Evolutionary conservation across 2,113 vertebrate species (phyloP).

Genomic region (Corythornis cristatus): DNA sequence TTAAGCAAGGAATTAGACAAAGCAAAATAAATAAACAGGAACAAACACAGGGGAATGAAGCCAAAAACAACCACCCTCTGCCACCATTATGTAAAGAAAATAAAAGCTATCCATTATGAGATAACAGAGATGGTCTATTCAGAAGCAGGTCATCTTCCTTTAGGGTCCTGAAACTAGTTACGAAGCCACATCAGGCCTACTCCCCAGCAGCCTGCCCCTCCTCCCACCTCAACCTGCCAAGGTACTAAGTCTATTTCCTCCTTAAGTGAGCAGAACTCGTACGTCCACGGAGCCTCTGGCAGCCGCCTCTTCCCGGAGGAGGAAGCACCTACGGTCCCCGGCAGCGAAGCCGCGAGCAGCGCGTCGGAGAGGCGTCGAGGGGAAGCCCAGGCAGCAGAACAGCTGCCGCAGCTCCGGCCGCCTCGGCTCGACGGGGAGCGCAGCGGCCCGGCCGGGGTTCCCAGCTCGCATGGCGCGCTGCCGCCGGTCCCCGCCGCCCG

Average conservation of each 20-base stretch:
- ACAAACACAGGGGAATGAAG: neutral
- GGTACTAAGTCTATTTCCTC: neutral
- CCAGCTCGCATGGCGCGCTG: neutral
- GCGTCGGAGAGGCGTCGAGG: too few species aligned
- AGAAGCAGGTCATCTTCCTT: neutral
- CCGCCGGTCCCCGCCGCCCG: too few species aligned
- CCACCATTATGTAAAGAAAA: neutral
- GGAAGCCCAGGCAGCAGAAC: too few species aligned
- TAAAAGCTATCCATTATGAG: fast-evolving
- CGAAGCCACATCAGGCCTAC: neutral
- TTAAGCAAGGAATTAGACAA: conserved; percentile 66
- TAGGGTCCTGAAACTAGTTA: neutral
- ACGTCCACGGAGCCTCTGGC: neutral
- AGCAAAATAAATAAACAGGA: neutral
- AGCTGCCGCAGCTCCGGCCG: neutral
- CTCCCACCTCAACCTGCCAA: neutral
- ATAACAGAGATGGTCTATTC: neutral
- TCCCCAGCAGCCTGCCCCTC: neutral
- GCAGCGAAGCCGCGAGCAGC: neutral
- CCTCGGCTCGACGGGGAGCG: neutral
- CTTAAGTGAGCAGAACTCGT: fast-evolving
- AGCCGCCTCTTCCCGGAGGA: too few species aligned
- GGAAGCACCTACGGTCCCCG: neutral
- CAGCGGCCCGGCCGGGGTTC: neutral
- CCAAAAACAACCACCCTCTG: neutral